Base-by-base conservation (phyloP, 2,888 invertebrate species). In the Smittia sp. region DNA sequence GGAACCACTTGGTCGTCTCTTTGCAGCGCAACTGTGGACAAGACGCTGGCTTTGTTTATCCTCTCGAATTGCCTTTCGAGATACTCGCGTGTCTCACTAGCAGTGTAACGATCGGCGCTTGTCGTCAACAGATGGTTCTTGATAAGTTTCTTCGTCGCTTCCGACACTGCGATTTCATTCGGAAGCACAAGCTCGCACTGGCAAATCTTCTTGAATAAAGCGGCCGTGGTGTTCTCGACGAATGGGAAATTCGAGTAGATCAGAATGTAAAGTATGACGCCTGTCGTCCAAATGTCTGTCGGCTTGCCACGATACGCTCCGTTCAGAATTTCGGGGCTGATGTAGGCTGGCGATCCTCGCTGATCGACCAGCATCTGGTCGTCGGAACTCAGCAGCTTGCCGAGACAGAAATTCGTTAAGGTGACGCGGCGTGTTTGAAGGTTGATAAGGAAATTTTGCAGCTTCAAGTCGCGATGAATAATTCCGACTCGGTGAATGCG, bases 201-300 rank as follows among this genome's bases (percentile, higher is more conserved):
- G 79, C 89, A 90, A 78, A 92, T 92, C 79, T 91, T 88, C 76
- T 87, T 86, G 78, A 92, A 92, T 25, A 92, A 83, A 79, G 90
- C 89, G 1, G 89, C 87, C 0, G 91, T 87, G 75, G 86, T 88
- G 67, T 88, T 88, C 78, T 92, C 91, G 77, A 90, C 91, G 83
- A 92, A 92, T 0, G 92, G 92, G 79, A 92, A 91, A 82, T 91
- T 90, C 0, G 91, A 91, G 79, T 89, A 92, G 11, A 92, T 81
- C 90, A 91, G 90, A 0, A 91, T 91, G 79, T 88, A 92, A 0
- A 92, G 80, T 0, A 92, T 89, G 18, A 92, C 91, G 0, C 92
- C 92, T 1, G 92, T 79, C 0, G 91, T 90, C 92, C 92, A 92
- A 90, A 92, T 90, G 79, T 92, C 92, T 0, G 90, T 90, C 0